Percentiles rank a stretch among this genome's conserved stretches.
Evolutionary conservation across 2,888 invertebrate species (phyloP).

Genomic region (Zeuzera pyrina): DNA sequence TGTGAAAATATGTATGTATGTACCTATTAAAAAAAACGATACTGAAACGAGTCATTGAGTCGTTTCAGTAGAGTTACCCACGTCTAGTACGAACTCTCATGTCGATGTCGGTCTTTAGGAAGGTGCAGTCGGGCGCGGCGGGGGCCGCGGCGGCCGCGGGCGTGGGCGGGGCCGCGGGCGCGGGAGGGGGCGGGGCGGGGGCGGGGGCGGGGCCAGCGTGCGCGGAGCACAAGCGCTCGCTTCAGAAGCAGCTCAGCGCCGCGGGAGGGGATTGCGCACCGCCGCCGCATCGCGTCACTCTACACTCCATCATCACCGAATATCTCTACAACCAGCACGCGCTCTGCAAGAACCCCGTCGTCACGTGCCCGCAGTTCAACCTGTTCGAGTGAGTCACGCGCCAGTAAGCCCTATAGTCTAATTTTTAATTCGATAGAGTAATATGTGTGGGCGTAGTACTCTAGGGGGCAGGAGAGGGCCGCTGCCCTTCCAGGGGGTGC

Average conservation of each 20-base stretch:
- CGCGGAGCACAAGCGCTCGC: constrained; percentile 51
- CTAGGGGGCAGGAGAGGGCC: no score
- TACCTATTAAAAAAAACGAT: no score
- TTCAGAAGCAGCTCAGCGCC: constrained; percentile 63
- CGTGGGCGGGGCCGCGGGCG: constrained; percentile 50
- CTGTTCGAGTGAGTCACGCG: constrained; percentile 89
- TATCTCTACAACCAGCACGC: constrained; percentile 98
- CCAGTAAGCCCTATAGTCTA: no score
- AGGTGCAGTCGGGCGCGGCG: constrained; percentile 31
- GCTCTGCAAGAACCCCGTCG: constrained; percentile 97
- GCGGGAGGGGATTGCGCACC: constrained; percentile 43
- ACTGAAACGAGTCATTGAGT: no score
- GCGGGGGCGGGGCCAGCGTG: constrained; percentile 15
- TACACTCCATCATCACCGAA: constrained; percentile 96
- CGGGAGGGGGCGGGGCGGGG: constrained; percentile 10
- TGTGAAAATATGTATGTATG: no score
- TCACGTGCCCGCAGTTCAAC: constrained; percentile 97
- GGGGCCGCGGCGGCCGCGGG: constrained; percentile 30
- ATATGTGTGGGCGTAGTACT: no score
- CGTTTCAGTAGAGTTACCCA: no score
- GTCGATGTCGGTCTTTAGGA: no score
- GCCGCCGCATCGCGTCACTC: constrained; percentile 70
- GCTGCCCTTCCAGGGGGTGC: no score
- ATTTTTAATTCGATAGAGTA: no score
- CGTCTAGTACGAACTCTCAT: no score